A percentile compares a stretch with the other conserved stretches of the same genome.
Conservation (phyloP, 2,797 vertebrate genomes). For the Siniperca undulata region DNA sequence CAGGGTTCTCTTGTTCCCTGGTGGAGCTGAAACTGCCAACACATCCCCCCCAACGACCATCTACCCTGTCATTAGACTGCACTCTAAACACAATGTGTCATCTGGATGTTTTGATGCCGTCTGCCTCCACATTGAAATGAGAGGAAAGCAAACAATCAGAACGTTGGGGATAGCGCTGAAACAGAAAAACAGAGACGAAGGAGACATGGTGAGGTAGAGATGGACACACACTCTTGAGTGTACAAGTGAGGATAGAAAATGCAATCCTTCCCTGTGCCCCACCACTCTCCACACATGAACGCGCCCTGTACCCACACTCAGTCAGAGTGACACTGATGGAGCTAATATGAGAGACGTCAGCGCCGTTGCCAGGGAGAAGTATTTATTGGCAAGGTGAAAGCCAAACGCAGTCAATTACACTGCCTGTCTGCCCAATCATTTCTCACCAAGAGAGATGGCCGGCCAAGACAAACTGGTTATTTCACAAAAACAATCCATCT, state of each 20-base stretch:
- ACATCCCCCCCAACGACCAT: conserved; percentile 14
- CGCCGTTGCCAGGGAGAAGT: conserved; percentile 72
- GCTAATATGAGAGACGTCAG: conserved; percentile 72
- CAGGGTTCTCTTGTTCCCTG: conserved; percentile 70
- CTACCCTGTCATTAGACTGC: conserved; percentile 66
- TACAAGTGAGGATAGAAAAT: conserved; percentile 34
- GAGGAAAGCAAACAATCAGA: conserved; percentile 58
- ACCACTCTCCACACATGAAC: conserved; percentile 29
- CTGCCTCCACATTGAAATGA: conserved; percentile 55
- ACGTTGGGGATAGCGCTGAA: neutral
- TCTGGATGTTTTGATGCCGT: conserved; percentile 61
- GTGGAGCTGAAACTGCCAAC: conserved; percentile 56
- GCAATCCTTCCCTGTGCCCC: conserved; percentile 29
- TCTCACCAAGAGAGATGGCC: conserved; percentile 79
- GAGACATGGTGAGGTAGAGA: neutral
- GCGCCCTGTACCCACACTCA: conserved; percentile 51
- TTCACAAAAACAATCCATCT: conserved; percentile 81
- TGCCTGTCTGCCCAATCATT: conserved; percentile 83
- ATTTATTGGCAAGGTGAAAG: conserved; percentile 85
- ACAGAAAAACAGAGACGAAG: conserved; percentile 8
- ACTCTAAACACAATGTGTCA: conserved; percentile 72
- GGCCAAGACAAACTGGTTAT: conserved; percentile 83
- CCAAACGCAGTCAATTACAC: conserved; percentile 86
- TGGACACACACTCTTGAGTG: conserved; percentile 15
- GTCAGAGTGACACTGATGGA: conserved; percentile 73